Base-by-base conservation (phyloP, 2,888 invertebrate genomes). In the Ophioninae sp. region DNA sequence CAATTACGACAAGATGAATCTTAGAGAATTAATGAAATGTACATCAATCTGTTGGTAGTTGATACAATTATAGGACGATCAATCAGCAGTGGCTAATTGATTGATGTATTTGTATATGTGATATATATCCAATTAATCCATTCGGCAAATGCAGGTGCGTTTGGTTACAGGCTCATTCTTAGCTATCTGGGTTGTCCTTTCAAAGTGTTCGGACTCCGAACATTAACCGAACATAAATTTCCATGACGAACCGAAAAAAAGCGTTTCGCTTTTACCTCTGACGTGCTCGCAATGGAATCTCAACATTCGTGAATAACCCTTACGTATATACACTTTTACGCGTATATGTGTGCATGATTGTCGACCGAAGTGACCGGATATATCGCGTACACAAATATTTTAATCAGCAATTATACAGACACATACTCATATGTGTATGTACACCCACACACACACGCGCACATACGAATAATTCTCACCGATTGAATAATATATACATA, bases 11-110 rank as follows among this genome's bases (percentile, higher is more conserved):
- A 79, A 86, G 87, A 86, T 89, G 88, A 90, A 89, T 90, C 88
- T 85, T 88, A 89, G 87, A 87, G 86, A 88, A 87, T 88, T 88
- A 89, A 88, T 87, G 88, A 88, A 90, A 90, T 90, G 90, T 90
- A 91, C 87, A 90, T 88, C 87, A 82, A 88, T 87, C 86, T 87
- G 85, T 81, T 82, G 73, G 39, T 77, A 76, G 64, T 83, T 79
- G 30, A 30, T 30, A 30, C 30, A 30, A 30, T 1, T 30, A 30
- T 30, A 22, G 10, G 39, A 61, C 37, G 20, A 72, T 39, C 41
- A 41, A 41, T 41, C 7, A 41, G 8, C 41, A 41, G 41, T 41
- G 51, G 17, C 51, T 13, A 17, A 51, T 51, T 51, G 13, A 51
- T 51, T 51, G 51, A 51, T 51, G 17, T 59, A 76, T 76, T 22